A percentile compares a stretch with the other conserved stretches of the same genome.
These are phyloP conservation scores for Halotydeus destructor DNA, from an alignment of 1,140 invertebrate species.

Conservation along the genomic window DNA sequence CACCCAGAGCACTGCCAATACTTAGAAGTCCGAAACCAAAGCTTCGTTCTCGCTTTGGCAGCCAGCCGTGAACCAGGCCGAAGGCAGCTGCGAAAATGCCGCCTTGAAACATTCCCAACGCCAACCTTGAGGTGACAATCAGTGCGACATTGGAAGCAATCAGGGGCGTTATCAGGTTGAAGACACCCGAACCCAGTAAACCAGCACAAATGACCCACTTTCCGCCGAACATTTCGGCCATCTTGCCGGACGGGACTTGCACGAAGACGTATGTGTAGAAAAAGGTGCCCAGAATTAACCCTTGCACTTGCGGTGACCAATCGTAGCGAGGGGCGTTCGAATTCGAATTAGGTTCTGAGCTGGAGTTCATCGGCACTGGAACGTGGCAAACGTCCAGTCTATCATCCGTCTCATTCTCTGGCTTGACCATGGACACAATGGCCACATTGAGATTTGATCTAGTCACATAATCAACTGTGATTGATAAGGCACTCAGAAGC, in stretches of 20 bases:
- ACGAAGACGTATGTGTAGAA: constrained; percentile 67
- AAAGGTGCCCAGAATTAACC: constrained; percentile 51
- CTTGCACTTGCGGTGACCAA: constrained; percentile 15
- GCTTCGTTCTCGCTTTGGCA: constrained; percentile 11
- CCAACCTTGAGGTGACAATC: constrained; percentile 7
- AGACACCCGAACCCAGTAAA: constrained; percentile 3
- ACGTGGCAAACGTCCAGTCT: no score
- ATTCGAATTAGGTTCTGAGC: no score
- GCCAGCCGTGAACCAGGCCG: constrained; percentile 22
- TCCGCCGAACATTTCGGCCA: constrained; percentile 53
- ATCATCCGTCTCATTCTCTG: no score
- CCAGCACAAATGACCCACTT: constrained; percentile 36
- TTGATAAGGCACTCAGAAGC: no score
- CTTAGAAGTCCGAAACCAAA: no score
- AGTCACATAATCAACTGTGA: no score
- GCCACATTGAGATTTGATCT: no score
- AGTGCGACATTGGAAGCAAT: constrained; percentile 9
- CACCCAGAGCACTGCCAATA: no score
- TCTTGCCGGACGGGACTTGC: constrained; percentile 53
- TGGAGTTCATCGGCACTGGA: no score
- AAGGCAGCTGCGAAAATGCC: constrained; percentile 22
- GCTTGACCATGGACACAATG: no score
- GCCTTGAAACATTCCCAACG: constrained; percentile 16
- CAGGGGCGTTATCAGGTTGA: constrained; percentile 13
- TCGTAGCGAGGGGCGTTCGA: no score